Evolutionary conservation across 2,113 vertebrate genomes (phyloP).

Genomic region (Oncorhynchus gorbuscha): DNA sequence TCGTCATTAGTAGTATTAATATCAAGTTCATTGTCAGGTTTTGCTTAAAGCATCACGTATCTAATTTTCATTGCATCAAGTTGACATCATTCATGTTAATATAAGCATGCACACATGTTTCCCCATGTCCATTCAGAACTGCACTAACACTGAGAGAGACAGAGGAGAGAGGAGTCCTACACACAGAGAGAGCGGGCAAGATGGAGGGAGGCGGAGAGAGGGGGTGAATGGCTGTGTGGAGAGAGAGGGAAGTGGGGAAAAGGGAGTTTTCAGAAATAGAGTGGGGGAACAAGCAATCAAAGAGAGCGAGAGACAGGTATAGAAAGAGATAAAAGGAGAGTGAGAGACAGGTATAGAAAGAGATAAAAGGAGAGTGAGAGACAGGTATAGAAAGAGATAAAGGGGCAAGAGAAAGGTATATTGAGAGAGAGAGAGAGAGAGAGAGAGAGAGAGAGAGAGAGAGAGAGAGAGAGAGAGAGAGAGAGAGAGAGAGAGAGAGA

Average conservation of each 20-base stretch:
- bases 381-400: not conserved
- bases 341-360: not conserved
- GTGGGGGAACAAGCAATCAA: not conserved
- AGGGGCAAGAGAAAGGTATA: constrained; percentile 7
- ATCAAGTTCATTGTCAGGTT: constrained; percentile 69
- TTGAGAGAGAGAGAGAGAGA: too few relatives aligned
- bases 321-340: not conserved
- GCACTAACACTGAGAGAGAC: constrained; percentile 66
- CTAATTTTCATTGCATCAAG: constrained; percentile 76
- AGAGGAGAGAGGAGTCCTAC: constrained; percentile 13
- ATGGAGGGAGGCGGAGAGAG: constrained; percentile 13
- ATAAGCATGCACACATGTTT: constrained; percentile 80
- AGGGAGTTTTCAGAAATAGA: not conserved
- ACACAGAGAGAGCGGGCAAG: constrained; percentile 2
- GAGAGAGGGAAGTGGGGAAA: not conserved
- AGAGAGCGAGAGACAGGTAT: not conserved
- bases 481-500: too few relatives aligned
- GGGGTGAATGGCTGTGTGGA: not conserved
- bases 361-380: not conserved
- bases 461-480: too few relatives aligned
- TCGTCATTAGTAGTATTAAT: constrained; percentile 75
- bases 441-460: too few relatives aligned
- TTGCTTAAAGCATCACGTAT: constrained; percentile 71
- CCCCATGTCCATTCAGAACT: constrained; percentile 71
- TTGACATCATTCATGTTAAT: constrained; percentile 81